These are phyloP conservation scores for Recurvirostra avosetta DNA, from an alignment of 2,113 vertebrate genomes.

Conservation along the genomic window DNA sequence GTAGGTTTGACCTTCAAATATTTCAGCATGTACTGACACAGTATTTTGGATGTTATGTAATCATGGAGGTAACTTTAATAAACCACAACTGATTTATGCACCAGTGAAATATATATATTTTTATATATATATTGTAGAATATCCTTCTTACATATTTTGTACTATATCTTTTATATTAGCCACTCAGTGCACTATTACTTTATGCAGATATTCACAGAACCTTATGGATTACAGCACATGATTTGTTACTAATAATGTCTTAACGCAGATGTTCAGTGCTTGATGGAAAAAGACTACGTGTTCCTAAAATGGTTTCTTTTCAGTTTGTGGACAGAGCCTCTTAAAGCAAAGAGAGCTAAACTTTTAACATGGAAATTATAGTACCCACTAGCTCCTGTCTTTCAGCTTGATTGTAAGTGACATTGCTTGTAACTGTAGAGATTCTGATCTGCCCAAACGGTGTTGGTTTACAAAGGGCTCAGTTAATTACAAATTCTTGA, in stretches of 20 bases:
- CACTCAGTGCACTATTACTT: conserved; percentile 23
- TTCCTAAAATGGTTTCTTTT: conserved; percentile 15
- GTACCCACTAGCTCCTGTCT: neutral
- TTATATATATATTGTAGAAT: conserved; percentile 8
- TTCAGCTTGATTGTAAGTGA: conserved; percentile 38
- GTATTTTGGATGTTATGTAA: conserved; percentile 66
- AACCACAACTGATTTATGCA: conserved; percentile 56
- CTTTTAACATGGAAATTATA: neutral
- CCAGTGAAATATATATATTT: conserved; percentile 32
- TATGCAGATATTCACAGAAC: conserved; percentile 9
- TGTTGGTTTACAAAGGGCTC: conserved; percentile 54
- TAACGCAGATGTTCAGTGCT: neutral
- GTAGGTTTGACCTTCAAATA: conserved; percentile 54
- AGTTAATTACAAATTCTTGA: conserved; percentile 58
- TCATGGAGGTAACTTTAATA: conserved; percentile 63
- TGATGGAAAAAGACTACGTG: neutral
- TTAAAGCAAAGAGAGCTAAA: conserved; percentile 13
- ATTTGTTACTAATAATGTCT: neutral
- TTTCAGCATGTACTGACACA: conserved; percentile 54
- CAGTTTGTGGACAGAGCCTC: neutral
- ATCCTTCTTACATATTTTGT: conserved; percentile 55
- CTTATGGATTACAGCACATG: conserved; percentile 39
- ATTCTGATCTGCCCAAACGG: conserved; percentile 42
- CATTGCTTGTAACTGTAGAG: conserved; percentile 37
- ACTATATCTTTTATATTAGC: conserved; percentile 41